Conservation (phyloP, 2,797 vertebrate genomes). For the Schizopygopsis pylzovi region DNA sequence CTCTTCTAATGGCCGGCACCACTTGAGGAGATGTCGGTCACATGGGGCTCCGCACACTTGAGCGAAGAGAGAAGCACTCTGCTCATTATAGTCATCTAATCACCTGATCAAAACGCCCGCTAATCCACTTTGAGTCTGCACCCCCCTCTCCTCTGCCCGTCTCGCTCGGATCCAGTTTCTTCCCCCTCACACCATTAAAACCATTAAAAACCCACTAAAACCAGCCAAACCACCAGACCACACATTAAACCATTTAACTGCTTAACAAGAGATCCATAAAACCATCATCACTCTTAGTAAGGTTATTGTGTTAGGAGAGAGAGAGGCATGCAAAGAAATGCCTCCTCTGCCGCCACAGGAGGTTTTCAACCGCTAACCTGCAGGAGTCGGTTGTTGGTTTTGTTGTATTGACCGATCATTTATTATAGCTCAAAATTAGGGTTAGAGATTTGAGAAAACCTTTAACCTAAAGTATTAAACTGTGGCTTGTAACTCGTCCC, state of each 20-base stretch:
- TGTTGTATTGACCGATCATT: slow-evolving; percentile 22
- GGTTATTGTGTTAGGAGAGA: slow-evolving; percentile 56
- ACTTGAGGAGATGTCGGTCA: slow-evolving; percentile 63
- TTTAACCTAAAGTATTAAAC: slow-evolving; percentile 10
- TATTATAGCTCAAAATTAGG: slow-evolving; percentile 20
- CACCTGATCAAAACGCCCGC: slow-evolving; percentile 65
- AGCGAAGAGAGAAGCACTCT: slow-evolving; percentile 68
- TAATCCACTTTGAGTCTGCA: slow-evolving; percentile 68
- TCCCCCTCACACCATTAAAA: slow-evolving; percentile 85
- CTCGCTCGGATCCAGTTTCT: slow-evolving; percentile 81
- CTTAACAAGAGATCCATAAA: slow-evolving; percentile 66
- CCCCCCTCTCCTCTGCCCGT: slow-evolving; percentile 73
- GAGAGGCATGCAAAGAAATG: slow-evolving; percentile 36
- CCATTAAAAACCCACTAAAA: slow-evolving; percentile 79
- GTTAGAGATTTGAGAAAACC: not conserved
- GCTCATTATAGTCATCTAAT: slow-evolving; percentile 66
- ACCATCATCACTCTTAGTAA: slow-evolving; percentile 58
- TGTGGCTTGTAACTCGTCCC: not conserved
- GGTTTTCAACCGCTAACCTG: slow-evolving; percentile 34
- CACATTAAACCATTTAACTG: slow-evolving; percentile 66
- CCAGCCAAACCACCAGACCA: slow-evolving; percentile 82
- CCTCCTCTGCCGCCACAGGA: slow-evolving; percentile 22
- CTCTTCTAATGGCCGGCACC: slow-evolving; percentile 73
- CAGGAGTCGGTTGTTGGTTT: slow-evolving; percentile 34
- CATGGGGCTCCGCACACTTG: slow-evolving; percentile 65